phyloP scores from a whole-genome alignment of 2,113 vertebrate genomes.

The Parotia lawesii region DNA sequence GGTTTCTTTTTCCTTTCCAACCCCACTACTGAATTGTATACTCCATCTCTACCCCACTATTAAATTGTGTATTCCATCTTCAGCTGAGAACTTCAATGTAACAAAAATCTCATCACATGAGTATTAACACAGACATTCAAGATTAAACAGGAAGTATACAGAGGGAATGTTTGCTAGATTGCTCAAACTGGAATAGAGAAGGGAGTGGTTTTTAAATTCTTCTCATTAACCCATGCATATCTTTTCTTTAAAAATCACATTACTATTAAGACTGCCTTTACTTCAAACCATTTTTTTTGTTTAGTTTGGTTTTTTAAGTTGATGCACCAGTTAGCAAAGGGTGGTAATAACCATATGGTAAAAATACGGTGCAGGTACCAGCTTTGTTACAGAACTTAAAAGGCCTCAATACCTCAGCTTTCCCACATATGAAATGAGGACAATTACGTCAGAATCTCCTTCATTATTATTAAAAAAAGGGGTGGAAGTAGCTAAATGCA shows the following conservation, averaged over 20 bases:
- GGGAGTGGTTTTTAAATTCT: constrained; percentile 62
- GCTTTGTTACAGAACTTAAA: neutral
- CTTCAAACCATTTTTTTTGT: neutral
- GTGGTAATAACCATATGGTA: neutral
- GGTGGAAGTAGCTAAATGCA: neutral
- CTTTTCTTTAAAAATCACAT: neutral
- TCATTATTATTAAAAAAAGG: neutral
- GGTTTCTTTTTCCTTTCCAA: neutral
- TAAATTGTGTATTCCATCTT: neutral
- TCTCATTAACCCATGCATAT: constrained; percentile 56
- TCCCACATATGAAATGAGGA: constrained; percentile 14
- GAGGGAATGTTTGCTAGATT: constrained; percentile 59
- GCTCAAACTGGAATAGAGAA: constrained; percentile 57
- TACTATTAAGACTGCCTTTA: neutral
- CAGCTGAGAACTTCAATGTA: constrained; percentile 1
- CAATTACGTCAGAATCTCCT: neutral
- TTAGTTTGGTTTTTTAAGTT: neutral
- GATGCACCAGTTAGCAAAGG: neutral
- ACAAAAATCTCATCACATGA: constrained; percentile 34
- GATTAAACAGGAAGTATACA: constrained; percentile 64
- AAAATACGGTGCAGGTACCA: neutral
- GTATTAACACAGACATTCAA: constrained; percentile 35
- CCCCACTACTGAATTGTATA: neutral
- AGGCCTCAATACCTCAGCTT: neutral
- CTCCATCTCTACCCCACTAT: neutral